Evolutionary conservation across 2,113 vertebrate genomes (phyloP), one percentile per base, ranked within the genome.

Genomic region (Synchiropus splendidus): DNA sequence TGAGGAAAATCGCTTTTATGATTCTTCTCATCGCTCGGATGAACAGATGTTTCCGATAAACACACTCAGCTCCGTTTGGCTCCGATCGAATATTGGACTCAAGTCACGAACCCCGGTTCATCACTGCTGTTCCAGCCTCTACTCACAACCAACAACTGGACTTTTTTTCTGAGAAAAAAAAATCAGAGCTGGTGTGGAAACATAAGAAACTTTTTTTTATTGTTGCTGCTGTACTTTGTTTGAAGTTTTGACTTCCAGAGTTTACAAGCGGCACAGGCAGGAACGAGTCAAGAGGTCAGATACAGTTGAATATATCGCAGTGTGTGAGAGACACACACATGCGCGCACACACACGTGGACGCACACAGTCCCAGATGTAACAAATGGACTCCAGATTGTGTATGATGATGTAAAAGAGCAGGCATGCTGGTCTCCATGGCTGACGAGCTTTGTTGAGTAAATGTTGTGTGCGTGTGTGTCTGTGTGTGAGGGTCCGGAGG

Each of bases 331-430:
- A 36, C 15, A 37, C 10, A 34, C 48, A 45, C 48, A 37, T 36
- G 18, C 0, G 16, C 43, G 54, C 44, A 15, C 60, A n/a, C 57
- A 43, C 52, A 51, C 34, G 18, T 14, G 13, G 45, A 49, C 51
- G 54, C 45, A 12, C 48, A 39, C 44, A 30, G 17, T 1, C 58
- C 42, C 73, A 72, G 72, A 67, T 78, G 74, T 71, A 78, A 54
- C 70, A 80, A 78, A 80, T 78, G 59, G 64, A 46, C 74, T 78
- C 56, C 77, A 80, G 77, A 80, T 78, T 77, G 64, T 72, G 66
- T 69, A 58, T 61, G 61, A 65, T 77, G 77, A 80, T 70, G 77
- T 80, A 63, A 72, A 80, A 57, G 64, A 72, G 34, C 59, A 77
- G 67, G 74, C 77, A 80, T 74, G 74, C 67, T 64, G 74, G 77